A percentile compares a stretch with the other conserved stretches of the same genome.
Conservation (phyloP, 2,888 invertebrate genomes). For the Pseudanteris insignis region DNA sequence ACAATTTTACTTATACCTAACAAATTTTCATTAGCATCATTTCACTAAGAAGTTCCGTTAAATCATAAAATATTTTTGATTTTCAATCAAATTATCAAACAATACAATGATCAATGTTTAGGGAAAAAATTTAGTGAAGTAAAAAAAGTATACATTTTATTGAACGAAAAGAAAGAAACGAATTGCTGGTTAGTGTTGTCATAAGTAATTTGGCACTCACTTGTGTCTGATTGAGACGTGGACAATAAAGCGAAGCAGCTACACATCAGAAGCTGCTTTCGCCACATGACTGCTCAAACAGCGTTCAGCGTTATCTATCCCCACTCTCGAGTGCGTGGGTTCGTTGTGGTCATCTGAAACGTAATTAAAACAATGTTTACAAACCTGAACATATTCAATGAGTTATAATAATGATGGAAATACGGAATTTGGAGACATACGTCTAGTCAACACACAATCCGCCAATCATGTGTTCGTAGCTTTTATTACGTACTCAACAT, state of each 20-base stretch:
- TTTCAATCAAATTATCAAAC: no score
- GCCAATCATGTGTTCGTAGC: conserved; percentile 31
- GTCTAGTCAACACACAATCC: conserved; percentile 19
- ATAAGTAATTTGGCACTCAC: no score
- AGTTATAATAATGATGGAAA: conserved; percentile 20
- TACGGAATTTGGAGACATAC: conserved; percentile 18
- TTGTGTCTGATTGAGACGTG: conserved; percentile 58
- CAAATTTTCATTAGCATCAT: no score
- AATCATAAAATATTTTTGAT: no score
- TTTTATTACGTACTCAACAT: no score
- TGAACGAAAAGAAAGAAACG: no score
- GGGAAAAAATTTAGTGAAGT: no score
- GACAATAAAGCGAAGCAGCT: conserved; percentile 62
- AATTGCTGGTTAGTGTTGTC: no score
- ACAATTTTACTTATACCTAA: no score
- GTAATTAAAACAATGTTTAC: conserved; percentile 32
- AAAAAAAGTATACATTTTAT: no score
- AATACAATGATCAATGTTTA: no score
- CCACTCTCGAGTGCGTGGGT: conserved; percentile 53
- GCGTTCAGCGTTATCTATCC: conserved; percentile 51
- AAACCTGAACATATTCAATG: conserved; percentile 6
- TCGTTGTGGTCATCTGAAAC: conserved; percentile 58
- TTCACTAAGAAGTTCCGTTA: no score
- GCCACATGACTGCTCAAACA: conserved; percentile 62
- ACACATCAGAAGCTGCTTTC: conserved; percentile 60